Evolutionary conservation across 2,888 invertebrate genomes (phyloP).

Genomic region (Macrophya alboannulata): DNA sequence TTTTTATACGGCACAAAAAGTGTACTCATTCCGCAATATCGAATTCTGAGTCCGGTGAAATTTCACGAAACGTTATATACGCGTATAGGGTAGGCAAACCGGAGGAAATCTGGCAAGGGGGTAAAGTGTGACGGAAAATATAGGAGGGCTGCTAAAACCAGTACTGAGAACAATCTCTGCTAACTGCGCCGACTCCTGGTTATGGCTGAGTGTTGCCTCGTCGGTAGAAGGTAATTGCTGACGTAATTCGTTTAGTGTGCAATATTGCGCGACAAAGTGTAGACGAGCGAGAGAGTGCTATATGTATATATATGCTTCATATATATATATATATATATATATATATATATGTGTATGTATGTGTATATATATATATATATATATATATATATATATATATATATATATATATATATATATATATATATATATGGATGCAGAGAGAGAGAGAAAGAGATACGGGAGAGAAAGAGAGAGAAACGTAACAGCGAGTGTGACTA

Average conservation of each 20-base stretch:
- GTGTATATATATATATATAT: too few species aligned
- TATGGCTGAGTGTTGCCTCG: slow-evolving; percentile 52
- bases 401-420: too few species aligned
- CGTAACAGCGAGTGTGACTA: slow-evolving; percentile 51
- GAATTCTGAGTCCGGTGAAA: not conserved
- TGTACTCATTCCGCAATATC: not conserved
- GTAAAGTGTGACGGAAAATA: not conserved
- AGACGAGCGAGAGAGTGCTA: slow-evolving; percentile 58
- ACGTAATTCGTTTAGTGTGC: slow-evolving; percentile 76
- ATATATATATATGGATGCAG: too few species aligned
- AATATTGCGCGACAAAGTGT: slow-evolving; percentile 76
- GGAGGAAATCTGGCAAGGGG: not conserved
- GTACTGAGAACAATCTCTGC: slow-evolving; percentile 39
- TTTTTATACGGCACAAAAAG: not conserved
- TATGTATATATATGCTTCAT: too few species aligned
- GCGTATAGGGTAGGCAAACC: too few species aligned
- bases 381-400: too few species aligned
- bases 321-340: too few species aligned
- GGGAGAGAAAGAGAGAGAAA: slow-evolving; percentile 58
- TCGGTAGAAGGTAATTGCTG: slow-evolving; percentile 70
- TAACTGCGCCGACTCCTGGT: slow-evolving; percentile 26
- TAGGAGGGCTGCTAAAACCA: not conserved
- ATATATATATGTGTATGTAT: too few species aligned
- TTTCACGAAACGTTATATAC: not conserved
- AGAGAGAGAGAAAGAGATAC: slow-evolving; percentile 32